Evolutionary conservation across 2,797 vertebrate genomes (phyloP).

Genomic region (Chrosomus eos): DNA sequence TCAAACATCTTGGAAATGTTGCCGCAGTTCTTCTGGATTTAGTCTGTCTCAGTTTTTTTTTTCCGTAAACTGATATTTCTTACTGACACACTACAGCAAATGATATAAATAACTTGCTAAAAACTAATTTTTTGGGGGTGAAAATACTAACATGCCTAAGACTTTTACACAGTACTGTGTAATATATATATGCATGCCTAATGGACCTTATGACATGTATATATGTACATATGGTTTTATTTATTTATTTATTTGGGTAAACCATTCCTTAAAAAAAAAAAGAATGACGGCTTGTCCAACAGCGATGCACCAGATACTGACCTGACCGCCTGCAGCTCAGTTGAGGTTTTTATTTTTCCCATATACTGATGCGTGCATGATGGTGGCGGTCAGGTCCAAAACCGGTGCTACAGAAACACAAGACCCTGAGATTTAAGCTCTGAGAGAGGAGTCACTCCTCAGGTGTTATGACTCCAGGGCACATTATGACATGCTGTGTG

Average conservation of each 20-base stretch:
- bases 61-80: no score
- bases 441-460: slow-evolving; percentile 83
- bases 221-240: not conserved
- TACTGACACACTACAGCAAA: no score
- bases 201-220: no score
- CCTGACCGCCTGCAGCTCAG: slow-evolving; percentile 81
- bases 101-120: no score
- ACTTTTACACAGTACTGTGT: no score
- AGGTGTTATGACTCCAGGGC: slow-evolving; percentile 95
- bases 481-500: slow-evolving; percentile 70
- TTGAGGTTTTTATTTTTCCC: slow-evolving; percentile 43
- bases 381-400: slow-evolving; percentile 85
- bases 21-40: no score
- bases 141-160: no score
- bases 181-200: no score
- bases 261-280: no score
- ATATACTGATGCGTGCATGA: slow-evolving; percentile 70
- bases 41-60: no score
- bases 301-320: slow-evolving; percentile 90
- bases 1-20: no score
- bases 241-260: not conserved
- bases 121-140: no score
- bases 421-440: slow-evolving; percentile 94
- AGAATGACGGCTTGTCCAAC: not conserved
- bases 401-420: slow-evolving; percentile 87